These are phyloP conservation scores for Austrofundulus limnaeus DNA, from an alignment of 2,113 vertebrate genomes.

Conservation along the genomic window DNA sequence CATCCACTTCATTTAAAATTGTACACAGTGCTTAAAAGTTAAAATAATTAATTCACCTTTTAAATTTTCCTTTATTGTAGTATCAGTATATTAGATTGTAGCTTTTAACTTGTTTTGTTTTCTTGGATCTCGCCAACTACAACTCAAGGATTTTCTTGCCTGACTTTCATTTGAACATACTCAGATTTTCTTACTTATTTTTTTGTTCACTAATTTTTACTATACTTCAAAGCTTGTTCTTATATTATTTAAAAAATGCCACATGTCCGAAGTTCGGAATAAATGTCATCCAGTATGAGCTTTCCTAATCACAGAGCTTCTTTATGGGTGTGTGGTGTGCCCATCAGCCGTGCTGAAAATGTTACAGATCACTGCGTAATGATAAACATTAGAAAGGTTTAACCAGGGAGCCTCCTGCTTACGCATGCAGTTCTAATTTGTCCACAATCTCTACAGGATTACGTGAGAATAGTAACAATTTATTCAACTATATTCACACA, in stretches of 20 bases:
- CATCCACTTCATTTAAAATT: not conserved
- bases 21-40: not conserved
- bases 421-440: not conserved
- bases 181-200: too few relatives aligned
- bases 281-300: constrained; percentile 5
- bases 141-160: not conserved
- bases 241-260: not conserved
- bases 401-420: not conserved
- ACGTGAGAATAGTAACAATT: too few relatives aligned
- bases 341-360: not conserved
- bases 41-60: too few relatives aligned
- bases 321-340: constrained; percentile 8
- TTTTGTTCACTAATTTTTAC: not conserved
- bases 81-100: too few relatives aligned
- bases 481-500: too few relatives aligned
- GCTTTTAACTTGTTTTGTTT: not conserved
- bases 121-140: not conserved
- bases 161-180: not conserved
- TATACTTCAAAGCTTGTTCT: not conserved
- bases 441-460: too few relatives aligned
- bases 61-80: not conserved
- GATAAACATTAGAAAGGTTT: constrained; percentile 11
- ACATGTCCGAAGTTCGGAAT: not conserved
- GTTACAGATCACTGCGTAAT: constrained; percentile 22
- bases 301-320: constrained; percentile 1